phyloP scores from a whole-genome alignment of 2,113 vertebrate genomes.

The Microcebus murinus region DNA sequence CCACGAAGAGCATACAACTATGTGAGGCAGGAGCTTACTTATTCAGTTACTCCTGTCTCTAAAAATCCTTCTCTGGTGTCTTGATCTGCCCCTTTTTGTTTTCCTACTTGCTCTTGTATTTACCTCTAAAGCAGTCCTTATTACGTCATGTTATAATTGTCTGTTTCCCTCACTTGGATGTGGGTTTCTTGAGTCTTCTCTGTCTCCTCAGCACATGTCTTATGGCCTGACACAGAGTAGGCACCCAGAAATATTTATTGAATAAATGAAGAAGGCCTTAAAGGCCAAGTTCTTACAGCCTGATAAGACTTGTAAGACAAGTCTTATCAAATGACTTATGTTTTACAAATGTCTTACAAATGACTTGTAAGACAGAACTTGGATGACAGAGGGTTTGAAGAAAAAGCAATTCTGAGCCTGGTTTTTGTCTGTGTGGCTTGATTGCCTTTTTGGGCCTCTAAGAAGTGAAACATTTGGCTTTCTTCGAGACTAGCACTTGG shows the following conservation, averaged over 20 bases:
- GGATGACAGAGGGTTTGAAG: not conserved
- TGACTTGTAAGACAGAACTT: not conserved
- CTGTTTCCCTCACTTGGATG: not conserved
- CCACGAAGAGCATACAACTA: not conserved
- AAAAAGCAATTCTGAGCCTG: not conserved
- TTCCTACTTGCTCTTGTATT: not conserved
- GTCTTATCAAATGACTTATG: too few relatives aligned
- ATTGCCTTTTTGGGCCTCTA: not conserved
- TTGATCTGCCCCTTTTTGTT: not conserved
- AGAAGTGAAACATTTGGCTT: not conserved
- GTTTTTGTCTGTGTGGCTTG: not conserved
- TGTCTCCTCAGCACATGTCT: not conserved
- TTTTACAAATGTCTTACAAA: too few relatives aligned
- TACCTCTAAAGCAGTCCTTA: not conserved
- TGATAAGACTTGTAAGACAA: not conserved
- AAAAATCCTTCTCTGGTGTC: not conserved
- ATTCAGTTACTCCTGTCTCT: not conserved
- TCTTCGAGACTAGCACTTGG: not conserved
- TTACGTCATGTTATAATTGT: not conserved
- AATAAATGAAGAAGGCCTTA: not conserved
- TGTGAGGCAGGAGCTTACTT: not conserved
- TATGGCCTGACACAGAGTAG: not conserved
- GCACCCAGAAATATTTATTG: constrained; percentile 13
- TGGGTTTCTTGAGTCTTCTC: not conserved
- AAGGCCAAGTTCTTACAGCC: not conserved